phyloP scores from a whole-genome alignment of 2,888 invertebrate genomes.

The Leptura quadrifasciata region DNA sequence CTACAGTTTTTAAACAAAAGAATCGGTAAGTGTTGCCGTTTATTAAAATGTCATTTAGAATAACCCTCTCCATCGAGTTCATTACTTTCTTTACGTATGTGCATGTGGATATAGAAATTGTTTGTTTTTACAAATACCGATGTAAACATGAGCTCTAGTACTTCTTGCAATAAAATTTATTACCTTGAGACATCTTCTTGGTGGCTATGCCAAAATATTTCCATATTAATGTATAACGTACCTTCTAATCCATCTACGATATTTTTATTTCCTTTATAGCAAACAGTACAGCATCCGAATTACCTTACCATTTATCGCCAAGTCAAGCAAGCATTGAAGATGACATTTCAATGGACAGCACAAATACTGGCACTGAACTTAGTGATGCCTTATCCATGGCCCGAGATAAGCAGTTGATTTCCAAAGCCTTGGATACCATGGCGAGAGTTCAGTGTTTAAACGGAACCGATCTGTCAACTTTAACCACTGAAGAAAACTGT shows the following conservation, averaged over 20 bases:
- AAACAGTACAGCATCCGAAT: conserved; percentile 65
- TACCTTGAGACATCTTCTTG: too few relatives aligned
- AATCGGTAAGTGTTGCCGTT: conserved; percentile 62
- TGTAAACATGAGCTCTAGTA: too few relatives aligned
- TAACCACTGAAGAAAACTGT: conserved; percentile 69
- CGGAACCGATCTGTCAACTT: conserved; percentile 66
- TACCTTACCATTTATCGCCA: conserved; percentile 72
- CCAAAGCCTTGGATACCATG: conserved; percentile 85
- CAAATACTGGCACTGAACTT: conserved; percentile 74
- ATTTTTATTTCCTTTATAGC: conserved; percentile 57
- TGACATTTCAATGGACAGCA: conserved; percentile 77
- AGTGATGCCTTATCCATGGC: conserved; percentile 79
- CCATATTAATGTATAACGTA: too few relatives aligned
- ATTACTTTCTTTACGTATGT: too few relatives aligned
- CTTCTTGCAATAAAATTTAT: too few relatives aligned
- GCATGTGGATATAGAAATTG: too few relatives aligned
- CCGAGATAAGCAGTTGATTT: conserved; percentile 77
- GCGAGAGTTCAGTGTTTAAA: conserved; percentile 74
- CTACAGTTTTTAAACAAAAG: conserved; percentile 70
- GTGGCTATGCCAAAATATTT: too few relatives aligned
- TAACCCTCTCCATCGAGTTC: too few relatives aligned
- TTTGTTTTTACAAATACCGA: too few relatives aligned
- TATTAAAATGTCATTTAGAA: not conserved
- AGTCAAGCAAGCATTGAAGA: conserved; percentile 76
- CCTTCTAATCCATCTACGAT: too few relatives aligned